Base-by-base conservation (phyloP, 2,113 vertebrate genomes). In the Prochilodus magdalenae region DNA sequence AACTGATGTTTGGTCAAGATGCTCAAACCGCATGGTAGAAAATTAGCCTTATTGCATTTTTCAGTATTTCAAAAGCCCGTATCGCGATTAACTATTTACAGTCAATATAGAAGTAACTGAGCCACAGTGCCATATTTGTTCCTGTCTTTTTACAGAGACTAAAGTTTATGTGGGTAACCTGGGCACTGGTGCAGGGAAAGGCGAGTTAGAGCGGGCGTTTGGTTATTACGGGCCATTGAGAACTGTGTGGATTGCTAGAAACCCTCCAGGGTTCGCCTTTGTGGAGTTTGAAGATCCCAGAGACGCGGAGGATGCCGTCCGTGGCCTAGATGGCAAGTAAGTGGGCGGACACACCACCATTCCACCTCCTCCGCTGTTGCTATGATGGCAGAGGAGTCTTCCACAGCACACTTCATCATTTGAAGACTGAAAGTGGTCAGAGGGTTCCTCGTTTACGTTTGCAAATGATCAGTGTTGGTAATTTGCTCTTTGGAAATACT, bases 121-220 rank as follows among this genome's bases (percentile, higher is more conserved):
- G 24, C 33, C 8, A 24, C 36, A 22, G 51, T 67, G 14, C 60
- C 65, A 79, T 51, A 70, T 74, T 33, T 26, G 60, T 60, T 77
- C 87, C 77, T 87, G 74, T 85, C 63, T 40, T 80, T 78, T 77
- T 80, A 73, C 92, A 96, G 95, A 97, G 84, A 94, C 95, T 77
- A 96, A 97, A 90, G 95, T 97, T 30, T 97, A 96, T 65, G 95
- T 97, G 84, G 96, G 96, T 7, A 96, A 97, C 87, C 91, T 97
- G 87, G 96, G 95, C 75, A 96, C 95, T 30, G 95, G 96, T 75
- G 95, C 96, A 40, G 95, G 95, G 26, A 96, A 97, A 84, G 95
- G 95, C 66, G 96, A 97, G 85, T 92, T 97, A 86, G 96, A 97
- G 89, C 93, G 94, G 84, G 95, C 95, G 49, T 97, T 97, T 84